Percentiles rank a stretch among this genome's conserved stretches.
These are phyloP conservation scores for Orchesella flavescens DNA, from an alignment of 2,888 invertebrate species.

Conservation along the genomic window DNA sequence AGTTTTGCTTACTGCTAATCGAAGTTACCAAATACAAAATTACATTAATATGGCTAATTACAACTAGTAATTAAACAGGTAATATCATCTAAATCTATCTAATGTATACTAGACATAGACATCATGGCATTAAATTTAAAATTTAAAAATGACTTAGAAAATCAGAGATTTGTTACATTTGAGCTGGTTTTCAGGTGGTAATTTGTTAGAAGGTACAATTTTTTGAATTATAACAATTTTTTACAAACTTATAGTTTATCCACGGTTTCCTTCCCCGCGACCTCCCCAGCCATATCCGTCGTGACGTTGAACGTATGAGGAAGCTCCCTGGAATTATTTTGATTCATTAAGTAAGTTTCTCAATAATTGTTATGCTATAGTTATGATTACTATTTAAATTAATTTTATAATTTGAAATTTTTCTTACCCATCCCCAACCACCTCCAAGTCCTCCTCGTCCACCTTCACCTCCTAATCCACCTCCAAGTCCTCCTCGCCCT, in stretches of 20 bases:
- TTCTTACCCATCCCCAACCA: background rate
- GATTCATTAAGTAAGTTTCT: no score
- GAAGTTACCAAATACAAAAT: no score
- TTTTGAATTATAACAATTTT: background rate
- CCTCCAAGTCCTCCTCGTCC: background rate
- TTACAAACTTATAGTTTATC: background rate
- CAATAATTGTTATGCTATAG: no score
- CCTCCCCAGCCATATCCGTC: slow-evolving; percentile 8
- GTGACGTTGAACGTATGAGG: slow-evolving; percentile 13
- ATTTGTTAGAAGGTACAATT: background rate
- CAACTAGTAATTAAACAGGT: no score
- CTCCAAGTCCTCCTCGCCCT: background rate
- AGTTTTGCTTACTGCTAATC: no score
- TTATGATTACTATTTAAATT: no score
- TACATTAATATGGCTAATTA: no score
- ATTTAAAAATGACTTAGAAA: slow-evolving; percentile 36
- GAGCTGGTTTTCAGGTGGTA: no score
- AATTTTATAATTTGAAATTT: no score
- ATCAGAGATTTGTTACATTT: background rate
- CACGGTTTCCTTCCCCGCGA: background rate
- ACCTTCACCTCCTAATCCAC: background rate
- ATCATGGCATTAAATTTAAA: slow-evolving; percentile 20
- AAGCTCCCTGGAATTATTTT: background rate
- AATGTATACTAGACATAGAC: background rate
- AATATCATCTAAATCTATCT: no score